phyloP scores from a whole-genome alignment of 53 echinoderm and acorn worm genomes.

The Echinarachnius parma region DNA sequence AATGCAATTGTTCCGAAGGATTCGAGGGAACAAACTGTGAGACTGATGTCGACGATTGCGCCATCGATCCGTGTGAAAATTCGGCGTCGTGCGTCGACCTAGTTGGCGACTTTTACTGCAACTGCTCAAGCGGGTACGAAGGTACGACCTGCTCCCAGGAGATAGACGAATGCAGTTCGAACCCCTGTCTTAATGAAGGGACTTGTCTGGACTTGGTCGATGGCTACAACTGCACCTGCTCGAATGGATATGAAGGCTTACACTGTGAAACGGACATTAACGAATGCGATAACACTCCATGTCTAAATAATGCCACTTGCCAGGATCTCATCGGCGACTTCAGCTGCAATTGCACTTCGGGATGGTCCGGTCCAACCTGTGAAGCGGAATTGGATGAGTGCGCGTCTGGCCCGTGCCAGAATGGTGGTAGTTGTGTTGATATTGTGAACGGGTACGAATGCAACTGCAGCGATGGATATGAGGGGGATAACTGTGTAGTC shows the following conservation, averaged over 20 bases:
- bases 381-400: constrained; percentile 21
- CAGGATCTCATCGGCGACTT: not conserved
- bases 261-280: not conserved
- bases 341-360: not conserved
- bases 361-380: constrained; percentile 1
- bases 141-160: not conserved
- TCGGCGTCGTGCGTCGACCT: not conserved
- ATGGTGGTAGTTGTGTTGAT: constrained; percentile 31
- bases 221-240: constrained; percentile 23
- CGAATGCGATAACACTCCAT: constrained; percentile 12
- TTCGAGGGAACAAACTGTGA: constrained; percentile 6
- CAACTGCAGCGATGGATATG: constrained; percentile 22
- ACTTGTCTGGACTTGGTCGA: not conserved
- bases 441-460: constrained; percentile 10
- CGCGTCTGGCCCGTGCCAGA: constrained; percentile 19
- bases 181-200: not conserved
- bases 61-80: constrained; percentile 1
- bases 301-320: constrained; percentile 3
- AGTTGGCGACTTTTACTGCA: not conserved
- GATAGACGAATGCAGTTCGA: not conserved
- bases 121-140: not conserved
- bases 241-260: constrained; percentile 13
- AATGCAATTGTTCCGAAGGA: not conserved
- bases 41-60: constrained; percentile 6
- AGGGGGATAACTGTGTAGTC: constrained; percentile 23